Base-by-base conservation (phyloP, 1,140 invertebrate species). In the Cecropterus lyciades region DNA sequence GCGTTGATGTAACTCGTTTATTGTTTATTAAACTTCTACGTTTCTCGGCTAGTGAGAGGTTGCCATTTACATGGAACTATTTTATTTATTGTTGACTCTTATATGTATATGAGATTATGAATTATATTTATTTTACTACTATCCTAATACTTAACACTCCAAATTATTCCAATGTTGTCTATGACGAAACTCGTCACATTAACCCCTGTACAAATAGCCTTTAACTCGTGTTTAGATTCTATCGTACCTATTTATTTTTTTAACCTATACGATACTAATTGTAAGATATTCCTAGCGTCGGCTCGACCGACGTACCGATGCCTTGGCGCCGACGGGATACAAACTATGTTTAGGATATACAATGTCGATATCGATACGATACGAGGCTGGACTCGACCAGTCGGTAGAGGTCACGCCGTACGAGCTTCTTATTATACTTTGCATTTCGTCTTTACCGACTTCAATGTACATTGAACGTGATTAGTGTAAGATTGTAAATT, bases 161-260 rank as follows among this genome's bases (percentile, higher is more conserved):
- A 49, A 60, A 60, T 40, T 49, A 62, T 62, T 62, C 57, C 57
- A 62, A 20, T 43, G 17, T 51, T 51, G 24, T 49, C 56, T 59
- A 53, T 30, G 24, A 48, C 56, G 30, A 11, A 48, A 15, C 42
- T 59, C 45, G 42, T n/a, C 43, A 46, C 24, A 10, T 43, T 48
- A 59, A 59, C 56, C 20, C 17, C 14, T 57, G 40, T 48, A 53
- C 43, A 27, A 60, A 15, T 48, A 48, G 9, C 11, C 56, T 46
- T 37, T 27, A 55, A 53, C 51, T 55, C 11, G 11, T 49, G 24
- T 60, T 13, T 60, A 49, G 42, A 14, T 17, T 10, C 45, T 60
- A 60, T 49, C 43, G 13, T 59, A 60, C 27, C 10, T 48, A 48
- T 60, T 60, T 48, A 62, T 62, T 62, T 62, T 33, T 60, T 62